Evolutionary conservation across 2,888 invertebrate genomes (phyloP), one percentile per base, ranked within the genome.

Genomic region (Scelioninae gen. 1): DNA sequence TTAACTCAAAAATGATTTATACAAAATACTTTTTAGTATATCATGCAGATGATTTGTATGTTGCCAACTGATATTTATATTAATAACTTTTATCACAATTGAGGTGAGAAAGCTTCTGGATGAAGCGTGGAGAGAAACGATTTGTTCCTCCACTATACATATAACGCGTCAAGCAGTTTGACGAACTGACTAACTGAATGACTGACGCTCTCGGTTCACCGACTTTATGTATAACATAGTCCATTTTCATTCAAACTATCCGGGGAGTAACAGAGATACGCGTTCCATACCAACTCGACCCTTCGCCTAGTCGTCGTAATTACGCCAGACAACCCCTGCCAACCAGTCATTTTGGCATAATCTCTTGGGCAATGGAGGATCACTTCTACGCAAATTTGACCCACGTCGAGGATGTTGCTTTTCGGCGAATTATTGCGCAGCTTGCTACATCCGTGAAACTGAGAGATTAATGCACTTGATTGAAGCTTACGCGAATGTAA

Each of bases 61-160:
- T 23, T 23, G 1, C 23, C 23, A 23, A 23, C 23, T 23, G 23
- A 23, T 23, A 23, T 23, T 23, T 23, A 23, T 23, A 23, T 47
- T 47, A 31, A 63, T 63, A 62, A 63, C 13, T 69, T 80, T 43
- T 63, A 16, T 47, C 45, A 47, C 8, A 80, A 75, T 80, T 68
- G 68, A 80, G 75, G 80, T 75, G 80, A 75, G 81, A 81, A 81
- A 71, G 29, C 49, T 58, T 31, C 8, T 34, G 58, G 75, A 87
- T 86, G 88, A 87, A 88, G 87, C 85, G 88, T 81, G 84, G 87
- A 87, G 86, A 84, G 86, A 88, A 87, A 88, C 83, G 86, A 86
- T 86, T 85, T 84, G 85, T 85, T 86, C 84, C 88, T 91, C 23
- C 88, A 90, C 91, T 91, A 91, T 86, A 88, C 88, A 92, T 92